Percentiles rank a stretch among this genome's conserved stretches.
Conservation (phyloP, 1,140 invertebrate species). For the Helicoverpa armigera region DNA sequence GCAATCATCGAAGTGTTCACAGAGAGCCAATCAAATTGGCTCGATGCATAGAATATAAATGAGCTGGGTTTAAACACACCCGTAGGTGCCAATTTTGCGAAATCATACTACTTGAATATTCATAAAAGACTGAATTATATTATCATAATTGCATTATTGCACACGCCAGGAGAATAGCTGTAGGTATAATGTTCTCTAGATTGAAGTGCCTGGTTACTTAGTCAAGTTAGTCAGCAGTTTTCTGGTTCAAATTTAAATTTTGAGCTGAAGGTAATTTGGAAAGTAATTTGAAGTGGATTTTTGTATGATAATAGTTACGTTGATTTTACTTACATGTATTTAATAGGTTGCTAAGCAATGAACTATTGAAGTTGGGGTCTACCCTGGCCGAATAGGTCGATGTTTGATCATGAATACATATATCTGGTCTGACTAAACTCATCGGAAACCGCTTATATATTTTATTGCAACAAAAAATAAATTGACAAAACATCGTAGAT, state of each 20-base stretch:
- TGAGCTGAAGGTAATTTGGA: too few species aligned
- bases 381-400: too few species aligned
- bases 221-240: neutral
- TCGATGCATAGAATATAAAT: constrained; percentile 54
- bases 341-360: too few species aligned
- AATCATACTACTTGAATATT: constrained; percentile 50
- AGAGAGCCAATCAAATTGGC: constrained; percentile 52
- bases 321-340: too few species aligned
- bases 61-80: constrained; percentile 44
- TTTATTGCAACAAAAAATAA: too few species aligned
- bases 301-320: too few species aligned
- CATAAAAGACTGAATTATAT: constrained; percentile 47
- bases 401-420: too few species aligned
- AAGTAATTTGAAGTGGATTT: too few species aligned
- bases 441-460: too few species aligned
- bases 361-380: too few species aligned
- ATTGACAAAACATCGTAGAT: too few species aligned
- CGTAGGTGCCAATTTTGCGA: constrained; percentile 53
- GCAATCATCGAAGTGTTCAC: constrained; percentile 52
- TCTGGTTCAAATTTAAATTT: neutral
- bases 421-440: too few species aligned
- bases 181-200: constrained; percentile 13
- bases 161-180: neutral
- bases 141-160: constrained; percentile 42
- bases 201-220: neutral